Evolutionary conservation across 2,888 invertebrate genomes (phyloP).

Genomic region (Mechanitis messenoides): DNA sequence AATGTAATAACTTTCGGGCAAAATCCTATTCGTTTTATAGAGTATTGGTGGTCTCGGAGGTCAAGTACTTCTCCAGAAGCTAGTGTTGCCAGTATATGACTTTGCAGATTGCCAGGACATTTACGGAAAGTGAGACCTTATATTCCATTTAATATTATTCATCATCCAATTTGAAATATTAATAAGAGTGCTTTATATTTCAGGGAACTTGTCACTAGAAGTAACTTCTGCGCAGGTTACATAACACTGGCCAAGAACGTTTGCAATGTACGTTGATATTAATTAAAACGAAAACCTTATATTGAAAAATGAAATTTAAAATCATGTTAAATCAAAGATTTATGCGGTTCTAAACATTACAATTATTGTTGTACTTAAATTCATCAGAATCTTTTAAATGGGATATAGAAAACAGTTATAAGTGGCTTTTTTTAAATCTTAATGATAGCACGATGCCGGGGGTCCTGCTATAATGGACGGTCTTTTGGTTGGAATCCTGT

Average conservation of each 20-base stretch:
- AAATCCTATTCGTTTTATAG: slow-evolving; percentile 34
- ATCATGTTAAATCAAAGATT: not conserved
- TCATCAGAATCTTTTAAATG: too few relatives aligned
- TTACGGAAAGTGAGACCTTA: slow-evolving; percentile 51
- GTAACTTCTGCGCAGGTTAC: slow-evolving; percentile 65
- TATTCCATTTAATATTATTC: not conserved
- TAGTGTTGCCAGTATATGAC: slow-evolving; percentile 59
- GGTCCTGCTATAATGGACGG: slow-evolving; percentile 63
- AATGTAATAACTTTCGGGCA: not conserved
- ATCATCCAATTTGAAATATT: not conserved
- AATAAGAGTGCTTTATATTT: slow-evolving; percentile 19
- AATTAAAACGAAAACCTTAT: not conserved
- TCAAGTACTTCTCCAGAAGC: slow-evolving; percentile 54
- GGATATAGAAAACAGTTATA: too few relatives aligned
- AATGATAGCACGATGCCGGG: slow-evolving; percentile 61
- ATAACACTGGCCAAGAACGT: slow-evolving; percentile 61
- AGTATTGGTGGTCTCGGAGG: slow-evolving; percentile 51
- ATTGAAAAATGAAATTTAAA: not conserved
- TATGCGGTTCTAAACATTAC: not conserved
- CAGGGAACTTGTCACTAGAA: slow-evolving; percentile 59
- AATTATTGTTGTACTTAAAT: too few relatives aligned
- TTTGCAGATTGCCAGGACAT: slow-evolving; percentile 59
- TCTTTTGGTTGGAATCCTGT: slow-evolving; percentile 53
- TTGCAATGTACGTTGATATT: slow-evolving; percentile 55
- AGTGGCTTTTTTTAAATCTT: too few relatives aligned